phyloP scores from a whole-genome alignment of 2,888 invertebrate genomes.

The Cistogaster globosa region DNA sequence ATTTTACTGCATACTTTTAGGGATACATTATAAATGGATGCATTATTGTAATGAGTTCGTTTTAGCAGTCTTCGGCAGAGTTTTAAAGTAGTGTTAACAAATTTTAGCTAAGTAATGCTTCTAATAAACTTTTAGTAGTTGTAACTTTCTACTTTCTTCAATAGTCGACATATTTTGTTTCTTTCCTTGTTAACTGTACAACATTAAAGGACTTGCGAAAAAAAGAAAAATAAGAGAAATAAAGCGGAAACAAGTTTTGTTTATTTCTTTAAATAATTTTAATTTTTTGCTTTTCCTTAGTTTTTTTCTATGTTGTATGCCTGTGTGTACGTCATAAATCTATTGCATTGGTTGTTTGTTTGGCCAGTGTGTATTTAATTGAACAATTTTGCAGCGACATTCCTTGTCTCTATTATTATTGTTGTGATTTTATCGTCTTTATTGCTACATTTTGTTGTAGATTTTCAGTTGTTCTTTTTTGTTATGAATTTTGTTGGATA shows the following conservation, averaged over 20 bases:
- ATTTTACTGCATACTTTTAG: slow-evolving; percentile 35
- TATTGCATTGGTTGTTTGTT: slow-evolving; percentile 1
- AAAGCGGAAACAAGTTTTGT: slow-evolving; percentile 23
- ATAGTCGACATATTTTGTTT: too few species aligned
- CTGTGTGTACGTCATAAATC: neutral
- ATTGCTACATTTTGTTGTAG: slow-evolving; percentile 53
- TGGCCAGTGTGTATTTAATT: slow-evolving; percentile 58
- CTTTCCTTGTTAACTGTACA: neutral
- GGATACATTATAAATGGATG: neutral
- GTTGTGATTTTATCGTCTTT: slow-evolving; percentile 62
- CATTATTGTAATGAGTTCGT: neutral
- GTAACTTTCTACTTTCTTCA: slow-evolving; percentile 10
- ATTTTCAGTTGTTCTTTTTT: slow-evolving; percentile 31
- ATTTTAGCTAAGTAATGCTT: neutral
- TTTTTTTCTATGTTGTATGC: neutral
- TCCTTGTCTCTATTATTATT: slow-evolving; percentile 43
- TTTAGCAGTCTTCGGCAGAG: neutral
- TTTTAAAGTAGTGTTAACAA: slow-evolving; percentile 3
- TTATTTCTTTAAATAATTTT: slow-evolving; percentile 11
- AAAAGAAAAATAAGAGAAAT: neutral
- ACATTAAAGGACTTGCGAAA: neutral
- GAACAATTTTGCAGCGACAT: slow-evolving; percentile 69
- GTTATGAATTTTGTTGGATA: slow-evolving; percentile 33
- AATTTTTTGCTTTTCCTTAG: neutral
- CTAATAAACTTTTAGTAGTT: neutral